Evolutionary conservation across 1,140 invertebrate genomes (phyloP).

Genomic region (Diorhabda elongata): DNA sequence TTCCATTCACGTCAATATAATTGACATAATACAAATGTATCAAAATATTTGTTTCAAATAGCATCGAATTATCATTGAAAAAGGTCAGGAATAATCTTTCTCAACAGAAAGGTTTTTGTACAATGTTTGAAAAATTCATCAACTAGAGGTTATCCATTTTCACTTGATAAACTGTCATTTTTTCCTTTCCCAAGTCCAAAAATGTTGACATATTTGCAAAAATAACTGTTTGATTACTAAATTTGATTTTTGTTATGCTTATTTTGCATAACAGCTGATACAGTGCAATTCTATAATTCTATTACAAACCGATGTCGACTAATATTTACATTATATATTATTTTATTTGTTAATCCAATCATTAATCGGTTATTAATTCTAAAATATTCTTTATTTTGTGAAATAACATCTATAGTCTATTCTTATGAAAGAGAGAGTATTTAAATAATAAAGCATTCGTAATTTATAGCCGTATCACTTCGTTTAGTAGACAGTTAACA

Average conservation of each 20-base stretch:
- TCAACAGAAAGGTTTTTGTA: neutral
- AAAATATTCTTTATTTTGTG: no score
- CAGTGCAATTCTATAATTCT: neutral
- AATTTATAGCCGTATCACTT: no score
- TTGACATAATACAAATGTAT: no score
- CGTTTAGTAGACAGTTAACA: no score
- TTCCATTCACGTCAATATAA: no score
- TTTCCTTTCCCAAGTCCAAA: slow-evolving; percentile 2
- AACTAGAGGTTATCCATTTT: neutral
- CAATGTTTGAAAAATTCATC: neutral
- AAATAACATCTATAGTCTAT: no score
- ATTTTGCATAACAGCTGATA: neutral
- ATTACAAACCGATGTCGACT: no score
- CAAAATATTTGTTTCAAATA: neutral
- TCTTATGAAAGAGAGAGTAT: no score
- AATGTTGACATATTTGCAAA: slow-evolving; percentile 2
- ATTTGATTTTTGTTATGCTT: neutral
- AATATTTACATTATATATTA: no score
- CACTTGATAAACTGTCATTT: neutral
- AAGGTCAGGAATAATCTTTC: neutral
- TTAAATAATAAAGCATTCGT: no score
- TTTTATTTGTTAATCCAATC: no score
- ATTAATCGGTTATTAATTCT: no score
- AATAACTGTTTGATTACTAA: neutral
- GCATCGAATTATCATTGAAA: neutral